Conservation (phyloP, 2,888 invertebrate species). For the Lysandra coridon region DNA sequence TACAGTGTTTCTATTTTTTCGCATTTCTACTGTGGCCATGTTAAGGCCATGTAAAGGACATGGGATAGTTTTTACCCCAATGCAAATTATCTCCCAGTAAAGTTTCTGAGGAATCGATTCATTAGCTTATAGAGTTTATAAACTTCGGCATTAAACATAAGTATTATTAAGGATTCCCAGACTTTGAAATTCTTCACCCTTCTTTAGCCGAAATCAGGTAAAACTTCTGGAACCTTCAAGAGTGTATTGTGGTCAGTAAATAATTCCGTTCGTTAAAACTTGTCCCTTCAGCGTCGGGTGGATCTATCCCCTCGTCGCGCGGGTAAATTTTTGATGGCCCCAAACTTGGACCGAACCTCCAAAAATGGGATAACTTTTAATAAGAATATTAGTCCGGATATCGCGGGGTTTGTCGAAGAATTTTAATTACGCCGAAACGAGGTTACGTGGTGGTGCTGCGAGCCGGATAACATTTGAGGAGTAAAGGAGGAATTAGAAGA, state of each 20-base stretch:
- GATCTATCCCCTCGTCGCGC: background rate
- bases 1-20: too few species aligned
- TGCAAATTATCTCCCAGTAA: too few species aligned
- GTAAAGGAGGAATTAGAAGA: background rate
- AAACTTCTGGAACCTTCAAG: background rate
- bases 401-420: background rate
- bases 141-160: too few species aligned
- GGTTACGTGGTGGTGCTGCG: background rate
- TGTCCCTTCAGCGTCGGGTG: background rate
- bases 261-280: constrained; percentile 28
- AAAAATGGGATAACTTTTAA: constrained; percentile 26
- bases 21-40: too few species aligned
- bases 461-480: background rate
- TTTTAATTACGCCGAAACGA: background rate
- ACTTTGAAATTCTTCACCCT: background rate
- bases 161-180: too few species aligned
- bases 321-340: constrained; percentile 21
- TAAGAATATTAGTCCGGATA: constrained; percentile 23
- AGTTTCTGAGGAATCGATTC: too few species aligned
- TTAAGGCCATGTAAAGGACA: too few species aligned
- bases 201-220: background rate
- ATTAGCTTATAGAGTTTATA: too few species aligned
- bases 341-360: background rate
- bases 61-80: too few species aligned
- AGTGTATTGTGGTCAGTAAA: constrained; percentile 20